A percentile compares a stretch with the other conserved stretches of the same genome.
These are phyloP conservation scores for Psylliodes chrysocephalus DNA, from an alignment of 2,888 invertebrate genomes.

Conservation along the genomic window DNA sequence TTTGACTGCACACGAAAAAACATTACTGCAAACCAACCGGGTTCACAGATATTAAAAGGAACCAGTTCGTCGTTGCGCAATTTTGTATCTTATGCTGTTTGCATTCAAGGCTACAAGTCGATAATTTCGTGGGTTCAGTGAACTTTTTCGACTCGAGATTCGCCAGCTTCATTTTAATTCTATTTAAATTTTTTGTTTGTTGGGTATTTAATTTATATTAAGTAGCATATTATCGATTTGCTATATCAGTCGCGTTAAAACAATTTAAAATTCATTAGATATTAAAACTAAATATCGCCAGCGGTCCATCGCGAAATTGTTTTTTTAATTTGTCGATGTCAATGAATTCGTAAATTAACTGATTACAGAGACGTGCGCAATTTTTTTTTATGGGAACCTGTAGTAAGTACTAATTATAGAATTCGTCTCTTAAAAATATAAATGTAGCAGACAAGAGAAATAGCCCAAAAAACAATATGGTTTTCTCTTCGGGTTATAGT, in stretches of 20 bases:
- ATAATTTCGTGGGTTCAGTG: conserved; percentile 25
- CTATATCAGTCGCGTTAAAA: no score
- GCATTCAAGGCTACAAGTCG: conserved; percentile 11
- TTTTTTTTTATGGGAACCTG: no score
- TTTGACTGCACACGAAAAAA: conserved; percentile 2
- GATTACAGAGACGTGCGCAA: no score
- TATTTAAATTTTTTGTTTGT: conserved; percentile 15
- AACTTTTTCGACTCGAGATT: conserved; percentile 24
- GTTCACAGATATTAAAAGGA: conserved; percentile 11
- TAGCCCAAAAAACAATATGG: no score
- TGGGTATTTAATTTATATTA: no score
- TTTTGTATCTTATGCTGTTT: conserved; percentile 18
- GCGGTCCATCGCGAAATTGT: background rate
- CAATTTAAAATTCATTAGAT: background rate
- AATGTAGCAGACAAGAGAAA: no score
- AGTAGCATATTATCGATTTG: no score
- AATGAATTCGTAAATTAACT: no score
- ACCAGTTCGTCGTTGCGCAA: conserved; percentile 22
- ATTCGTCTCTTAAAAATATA: no score
- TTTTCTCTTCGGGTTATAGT: no score
- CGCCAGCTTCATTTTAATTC: conserved; percentile 11
- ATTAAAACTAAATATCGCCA: background rate
- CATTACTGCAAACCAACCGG: background rate
- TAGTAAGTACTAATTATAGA: no score
- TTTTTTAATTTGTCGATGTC: no score